These are phyloP conservation scores for Oreochromis aureus DNA, from an alignment of 2,113 vertebrate genomes.

Conservation along the genomic window DNA sequence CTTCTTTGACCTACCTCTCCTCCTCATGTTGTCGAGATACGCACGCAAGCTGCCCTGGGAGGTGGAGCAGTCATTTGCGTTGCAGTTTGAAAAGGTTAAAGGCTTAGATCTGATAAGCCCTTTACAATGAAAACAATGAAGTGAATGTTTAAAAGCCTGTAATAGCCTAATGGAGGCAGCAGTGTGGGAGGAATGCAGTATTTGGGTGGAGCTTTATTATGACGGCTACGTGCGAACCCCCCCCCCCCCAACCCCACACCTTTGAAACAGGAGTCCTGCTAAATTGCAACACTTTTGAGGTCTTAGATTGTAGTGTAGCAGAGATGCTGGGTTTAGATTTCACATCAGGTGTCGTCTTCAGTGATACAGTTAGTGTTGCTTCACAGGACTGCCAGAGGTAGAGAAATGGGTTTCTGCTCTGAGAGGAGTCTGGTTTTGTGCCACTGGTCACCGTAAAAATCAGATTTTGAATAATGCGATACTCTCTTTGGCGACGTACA, in stretches of 20 bases:
- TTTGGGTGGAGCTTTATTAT: slow-evolving; percentile 41
- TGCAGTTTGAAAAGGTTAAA: slow-evolving; percentile 26
- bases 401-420: neutral
- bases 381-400: neutral
- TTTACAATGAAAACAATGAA: slow-evolving; percentile 52
- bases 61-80: neutral
- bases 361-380: neutral
- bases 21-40: neutral
- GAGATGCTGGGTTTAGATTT: slow-evolving; percentile 27
- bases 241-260: neutral
- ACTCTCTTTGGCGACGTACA: neutral
- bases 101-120: slow-evolving; percentile 48
- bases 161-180: slow-evolving; percentile 21
- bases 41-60: neutral
- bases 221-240: neutral
- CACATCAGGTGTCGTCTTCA: slow-evolving; percentile 8
- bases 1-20: neutral
- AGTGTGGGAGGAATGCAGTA: slow-evolving; percentile 30
- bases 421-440: neutral
- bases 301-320: neutral
- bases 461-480: neutral
- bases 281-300: slow-evolving; percentile 25
- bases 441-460: neutral
- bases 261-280: slow-evolving; percentile 35
- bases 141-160: slow-evolving; percentile 23